Evolutionary conservation across 2,113 vertebrate genomes (phyloP), one percentile per base, ranked within the genome.

Genomic region (Tupaia chinensis): DNA sequence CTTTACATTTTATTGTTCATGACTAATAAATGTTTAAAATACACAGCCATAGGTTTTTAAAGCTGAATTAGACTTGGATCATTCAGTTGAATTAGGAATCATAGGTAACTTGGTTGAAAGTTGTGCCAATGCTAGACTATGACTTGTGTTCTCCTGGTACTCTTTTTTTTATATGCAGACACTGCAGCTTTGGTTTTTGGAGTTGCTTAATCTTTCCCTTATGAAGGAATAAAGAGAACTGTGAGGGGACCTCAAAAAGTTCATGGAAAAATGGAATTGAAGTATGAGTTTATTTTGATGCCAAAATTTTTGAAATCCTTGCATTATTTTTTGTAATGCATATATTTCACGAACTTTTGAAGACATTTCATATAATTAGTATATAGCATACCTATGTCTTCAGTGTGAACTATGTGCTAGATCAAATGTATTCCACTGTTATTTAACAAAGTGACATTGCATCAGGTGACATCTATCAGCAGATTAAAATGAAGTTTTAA

Each of bases 401-500:
- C 77, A 23, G 27, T 80, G 8, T 91, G 7, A 63, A 53, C 61
- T 86, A 12, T 22, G 61, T 76, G 53, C 76, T 74, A 56, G n/a
- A 74, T 87, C 58, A 91, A 58, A 72, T 93, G n/a, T 6, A 27
- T 86, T 81, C 14, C 13, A 82, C 29, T 87, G 17, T 72, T 83
- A 82, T 91, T 86, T 91, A 77, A 93, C 56, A 84, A 29, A 74
- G 9, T 53, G 58, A 29, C 56, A 77, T 66, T 82, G 17, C 19
- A 54, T 80, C 34, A 76, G 79, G 29, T 89, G 65, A 25, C 61
- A 87, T 17, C 32, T 88, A 14, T 83, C 65, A 83, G 25, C 87
- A 53, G 27, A 15, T 93, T n/a, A 78, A 90, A 95, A 58, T 79
- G 74, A 56, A 73, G 20, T 87, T 87, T 91, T 91, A 54, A 34